Evolutionary conservation across 64 coral and sea anemone genomes (phyloP).

Genomic region (Anthopleura sola): DNA sequence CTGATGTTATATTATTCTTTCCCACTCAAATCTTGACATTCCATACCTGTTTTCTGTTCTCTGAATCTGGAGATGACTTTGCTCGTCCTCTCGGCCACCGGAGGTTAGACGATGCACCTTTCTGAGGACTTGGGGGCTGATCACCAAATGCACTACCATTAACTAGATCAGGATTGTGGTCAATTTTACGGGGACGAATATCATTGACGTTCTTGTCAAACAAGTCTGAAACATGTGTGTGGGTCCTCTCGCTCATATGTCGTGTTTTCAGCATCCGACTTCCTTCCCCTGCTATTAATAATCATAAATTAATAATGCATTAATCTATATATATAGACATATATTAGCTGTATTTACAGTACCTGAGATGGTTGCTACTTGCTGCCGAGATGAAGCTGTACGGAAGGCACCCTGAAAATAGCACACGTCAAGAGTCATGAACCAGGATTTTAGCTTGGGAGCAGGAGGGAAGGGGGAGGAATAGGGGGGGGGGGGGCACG

Average conservation of each 20-base stretch:
- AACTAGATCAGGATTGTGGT: slow-evolving; percentile 29
- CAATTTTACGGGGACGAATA: slow-evolving; percentile 37
- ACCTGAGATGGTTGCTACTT: slow-evolving; percentile 70
- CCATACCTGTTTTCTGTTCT: slow-evolving; percentile 16
- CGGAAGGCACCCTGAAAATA: background rate
- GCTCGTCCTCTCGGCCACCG: slow-evolving; percentile 32
- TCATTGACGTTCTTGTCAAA: slow-evolving; percentile 68
- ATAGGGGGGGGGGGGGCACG: too few relatives aligned
- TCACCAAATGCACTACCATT: slow-evolving; percentile 59
- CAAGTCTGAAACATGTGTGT: slow-evolving; percentile 54
- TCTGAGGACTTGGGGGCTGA: slow-evolving; percentile 71
- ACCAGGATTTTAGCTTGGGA: background rate
- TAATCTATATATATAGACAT: background rate
- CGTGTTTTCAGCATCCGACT: slow-evolving; percentile 55
- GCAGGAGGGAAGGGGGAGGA: too few relatives aligned
- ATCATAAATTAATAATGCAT: background rate
- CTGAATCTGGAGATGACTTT: slow-evolving; percentile 44
- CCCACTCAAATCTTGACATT: background rate
- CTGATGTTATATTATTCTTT: too few relatives aligned
- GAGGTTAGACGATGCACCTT: slow-evolving; percentile 22
- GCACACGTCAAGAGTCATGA: background rate
- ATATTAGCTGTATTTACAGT: background rate
- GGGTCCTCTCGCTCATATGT: slow-evolving; percentile 68
- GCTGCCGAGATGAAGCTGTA: slow-evolving; percentile 13
- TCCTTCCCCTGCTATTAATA: slow-evolving; percentile 43